Conservation (phyloP, 2,113 vertebrate species). For the Ictalurus punctatus region DNA sequence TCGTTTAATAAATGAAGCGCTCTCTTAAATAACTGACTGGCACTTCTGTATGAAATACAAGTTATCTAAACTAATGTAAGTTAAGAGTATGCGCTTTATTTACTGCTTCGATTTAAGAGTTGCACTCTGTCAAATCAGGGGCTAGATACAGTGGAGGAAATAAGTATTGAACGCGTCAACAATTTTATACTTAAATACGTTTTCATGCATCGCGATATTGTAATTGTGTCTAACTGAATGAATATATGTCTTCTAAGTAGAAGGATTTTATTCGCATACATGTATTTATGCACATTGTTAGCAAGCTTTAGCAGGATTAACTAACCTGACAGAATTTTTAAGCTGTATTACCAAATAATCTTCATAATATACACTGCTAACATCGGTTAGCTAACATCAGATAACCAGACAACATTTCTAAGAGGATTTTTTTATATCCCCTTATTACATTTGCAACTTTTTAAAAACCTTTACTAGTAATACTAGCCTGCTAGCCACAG, state of each 20-base stretch:
- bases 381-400: neutral
- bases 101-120: neutral
- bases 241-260: neutral
- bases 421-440: neutral
- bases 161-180: no score
- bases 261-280: neutral
- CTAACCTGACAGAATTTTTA: neutral
- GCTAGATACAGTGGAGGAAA: neutral
- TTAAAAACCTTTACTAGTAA: neutral
- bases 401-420: neutral
- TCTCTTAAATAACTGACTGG: neutral
- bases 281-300: neutral
- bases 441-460: neutral
- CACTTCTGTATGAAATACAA: neutral
- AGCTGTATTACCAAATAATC: neutral
- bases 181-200: neutral
- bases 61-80: neutral
- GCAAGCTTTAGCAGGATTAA: neutral
- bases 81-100: neutral
- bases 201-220: neutral
- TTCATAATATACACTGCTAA: neutral
- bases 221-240: neutral
- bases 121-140: neutral
- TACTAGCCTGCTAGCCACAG: neutral
- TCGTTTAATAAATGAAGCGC: conserved; percentile 56